Percentiles rank a stretch among this genome's conserved stretches.
phyloP scores from a whole-genome alignment of 2,113 vertebrate genomes.

The Alethe castanea region DNA sequence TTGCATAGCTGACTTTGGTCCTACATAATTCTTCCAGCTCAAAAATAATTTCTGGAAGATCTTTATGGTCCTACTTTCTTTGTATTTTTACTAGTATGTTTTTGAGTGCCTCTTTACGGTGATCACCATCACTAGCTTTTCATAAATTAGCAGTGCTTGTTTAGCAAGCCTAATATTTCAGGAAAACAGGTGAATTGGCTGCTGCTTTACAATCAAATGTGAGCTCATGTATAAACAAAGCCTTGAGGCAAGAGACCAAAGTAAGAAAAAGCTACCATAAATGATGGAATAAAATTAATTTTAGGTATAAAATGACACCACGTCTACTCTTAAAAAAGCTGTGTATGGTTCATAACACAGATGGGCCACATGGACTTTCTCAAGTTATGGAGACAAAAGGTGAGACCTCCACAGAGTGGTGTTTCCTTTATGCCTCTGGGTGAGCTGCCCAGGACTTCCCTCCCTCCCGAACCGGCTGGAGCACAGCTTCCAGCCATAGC shows the following conservation, averaged over 20 bases:
- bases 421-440: background rate
- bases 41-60: background rate
- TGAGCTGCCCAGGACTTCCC: background rate
- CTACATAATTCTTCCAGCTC: background rate
- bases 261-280: background rate
- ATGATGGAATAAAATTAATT: background rate
- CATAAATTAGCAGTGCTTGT: background rate
- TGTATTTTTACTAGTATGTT: background rate
- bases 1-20: background rate
- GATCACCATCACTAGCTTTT: background rate
- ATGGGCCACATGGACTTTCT: background rate
- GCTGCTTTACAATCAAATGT: background rate
- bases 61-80: background rate
- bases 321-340: background rate
- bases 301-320: background rate
- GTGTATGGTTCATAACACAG: background rate
- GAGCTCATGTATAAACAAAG: background rate
- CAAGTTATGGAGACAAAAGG: background rate
- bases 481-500: background rate
- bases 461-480: accelerated
- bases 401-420: background rate
- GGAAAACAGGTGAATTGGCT: background rate
- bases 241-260: background rate
- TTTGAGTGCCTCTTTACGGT: background rate
- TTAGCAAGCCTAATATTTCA: background rate